These are phyloP conservation scores for Redunca redunca DNA, from an alignment of 2,113 vertebrate species.

Conservation along the genomic window DNA sequence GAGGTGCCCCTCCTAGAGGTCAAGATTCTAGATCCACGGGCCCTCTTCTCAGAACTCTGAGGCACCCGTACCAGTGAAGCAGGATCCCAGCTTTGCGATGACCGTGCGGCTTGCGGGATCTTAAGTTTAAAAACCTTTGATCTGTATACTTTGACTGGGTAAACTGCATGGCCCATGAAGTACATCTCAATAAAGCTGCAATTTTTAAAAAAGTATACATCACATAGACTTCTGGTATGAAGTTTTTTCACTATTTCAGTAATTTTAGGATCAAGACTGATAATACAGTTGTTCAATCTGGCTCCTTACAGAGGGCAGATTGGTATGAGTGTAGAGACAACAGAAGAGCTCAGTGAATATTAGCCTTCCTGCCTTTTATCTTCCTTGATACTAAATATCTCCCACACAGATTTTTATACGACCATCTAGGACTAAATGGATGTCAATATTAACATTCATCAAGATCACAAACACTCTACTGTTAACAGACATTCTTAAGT, in stretches of 20 bases:
- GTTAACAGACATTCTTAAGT: not conserved
- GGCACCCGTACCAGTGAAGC: not conserved
- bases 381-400: not conserved
- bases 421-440: not conserved
- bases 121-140: not conserved
- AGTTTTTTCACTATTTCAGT: not conserved
- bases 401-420: not conserved
- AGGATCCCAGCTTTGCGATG: not conserved
- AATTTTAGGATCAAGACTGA: constrained; percentile 2
- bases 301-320: not conserved
- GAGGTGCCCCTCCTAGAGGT: not conserved
- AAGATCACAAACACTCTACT: not conserved
- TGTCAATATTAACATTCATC: not conserved
- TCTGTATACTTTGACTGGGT: not conserved
- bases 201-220: not conserved
- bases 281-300: not conserved
- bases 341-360: not conserved
- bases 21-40: not conserved
- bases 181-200: not conserved
- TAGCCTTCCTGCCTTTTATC: not conserved
- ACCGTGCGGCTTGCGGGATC: not conserved
- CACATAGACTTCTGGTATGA: not conserved
- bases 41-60: not conserved
- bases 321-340: not conserved
- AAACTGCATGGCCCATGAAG: not conserved